phyloP scores from a whole-genome alignment of 1,140 invertebrate genomes.

The Drosophila tristis region DNA sequence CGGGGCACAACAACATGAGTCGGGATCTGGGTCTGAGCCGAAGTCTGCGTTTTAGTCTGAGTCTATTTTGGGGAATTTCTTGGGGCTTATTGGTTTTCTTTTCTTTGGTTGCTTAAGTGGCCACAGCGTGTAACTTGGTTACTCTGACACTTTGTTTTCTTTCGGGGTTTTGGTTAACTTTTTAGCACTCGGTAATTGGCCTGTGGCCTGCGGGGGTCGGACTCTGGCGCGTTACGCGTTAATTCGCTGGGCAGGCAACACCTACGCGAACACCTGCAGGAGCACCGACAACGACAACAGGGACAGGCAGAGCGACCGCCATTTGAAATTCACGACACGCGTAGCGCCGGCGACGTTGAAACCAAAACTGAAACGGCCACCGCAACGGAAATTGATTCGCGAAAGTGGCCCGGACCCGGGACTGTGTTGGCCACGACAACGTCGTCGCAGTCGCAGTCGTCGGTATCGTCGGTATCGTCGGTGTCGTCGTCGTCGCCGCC shows the following conservation, averaged over 20 bases:
- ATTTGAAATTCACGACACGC: conserved; percentile 79
- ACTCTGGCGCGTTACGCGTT: conserved; percentile 7
- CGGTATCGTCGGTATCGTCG: background rate
- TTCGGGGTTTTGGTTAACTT: conserved; percentile 11
- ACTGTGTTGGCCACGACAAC: conserved; percentile 29
- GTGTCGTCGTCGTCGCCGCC: conserved; percentile 9
- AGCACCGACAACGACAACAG: too few relatives aligned
- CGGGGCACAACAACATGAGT: conserved; percentile 51
- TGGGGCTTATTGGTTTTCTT: background rate
- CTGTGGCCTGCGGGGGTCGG: background rate
- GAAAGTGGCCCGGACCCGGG: conserved; percentile 60
- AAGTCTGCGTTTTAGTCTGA: too few relatives aligned
- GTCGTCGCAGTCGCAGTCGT: conserved; percentile 26
- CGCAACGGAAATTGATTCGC: conserved; percentile 82
- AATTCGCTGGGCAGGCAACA: conserved; percentile 46
- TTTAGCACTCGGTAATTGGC: conserved; percentile 3
- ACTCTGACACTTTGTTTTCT: conserved; percentile 8
- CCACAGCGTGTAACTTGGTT: too few relatives aligned
- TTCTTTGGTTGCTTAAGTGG: conserved; percentile 8
- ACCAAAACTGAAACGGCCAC: conserved; percentile 80
- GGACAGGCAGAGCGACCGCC: conserved; percentile 42
- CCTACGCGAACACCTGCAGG: conserved; percentile 25
- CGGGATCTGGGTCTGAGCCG: background rate
- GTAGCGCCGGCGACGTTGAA: conserved; percentile 74
- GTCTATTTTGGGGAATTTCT: too few relatives aligned